Evolutionary conservation across 2,888 invertebrate genomes (phyloP).

Genomic region (Dioctria linearis): DNA sequence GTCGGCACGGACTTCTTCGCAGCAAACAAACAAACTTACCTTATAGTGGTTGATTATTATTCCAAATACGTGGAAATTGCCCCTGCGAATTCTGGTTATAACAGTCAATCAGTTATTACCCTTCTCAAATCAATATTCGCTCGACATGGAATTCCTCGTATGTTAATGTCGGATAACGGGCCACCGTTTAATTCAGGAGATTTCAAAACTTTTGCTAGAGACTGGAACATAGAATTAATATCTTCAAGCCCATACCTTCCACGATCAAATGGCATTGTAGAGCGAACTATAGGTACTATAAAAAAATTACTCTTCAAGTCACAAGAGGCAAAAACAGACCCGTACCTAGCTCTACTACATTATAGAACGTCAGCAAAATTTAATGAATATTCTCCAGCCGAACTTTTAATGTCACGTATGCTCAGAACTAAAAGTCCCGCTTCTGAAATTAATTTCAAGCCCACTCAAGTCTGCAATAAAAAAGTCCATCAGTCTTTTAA

Average conservation of each 20-base stretch:
- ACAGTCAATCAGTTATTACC: slow-evolving; percentile 48
- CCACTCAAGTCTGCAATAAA: too few species aligned
- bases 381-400: not conserved
- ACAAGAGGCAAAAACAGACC: not conserved
- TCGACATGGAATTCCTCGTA: slow-evolving; percentile 58
- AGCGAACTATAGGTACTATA: slow-evolving; percentile 57
- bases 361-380: not conserved
- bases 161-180: slow-evolving; percentile 58
- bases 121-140: slow-evolving; percentile 59
- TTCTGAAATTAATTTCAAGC: too few species aligned
- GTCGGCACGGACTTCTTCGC: slow-evolving; percentile 57
- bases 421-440: not conserved
- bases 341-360: not conserved
- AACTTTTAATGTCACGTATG: not conserved
- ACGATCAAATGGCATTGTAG: slow-evolving; percentile 59
- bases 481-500: too few species aligned
- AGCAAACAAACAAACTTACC: slow-evolving; percentile 53
- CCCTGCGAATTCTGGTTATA: slow-evolving; percentile 38
- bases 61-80: slow-evolving; percentile 54
- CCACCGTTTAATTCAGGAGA: slow-evolving; percentile 56
- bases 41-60: slow-evolving; percentile 54
- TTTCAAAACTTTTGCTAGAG: slow-evolving; percentile 57
- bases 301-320: slow-evolving; percentile 15
- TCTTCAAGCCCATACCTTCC: slow-evolving; percentile 58
- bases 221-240: slow-evolving; percentile 58